These are phyloP conservation scores for Theonella swinhoei DNA, from an alignment of 37 sponge, comb jelly and placozoan genomes.

Conservation along the genomic window DNA sequence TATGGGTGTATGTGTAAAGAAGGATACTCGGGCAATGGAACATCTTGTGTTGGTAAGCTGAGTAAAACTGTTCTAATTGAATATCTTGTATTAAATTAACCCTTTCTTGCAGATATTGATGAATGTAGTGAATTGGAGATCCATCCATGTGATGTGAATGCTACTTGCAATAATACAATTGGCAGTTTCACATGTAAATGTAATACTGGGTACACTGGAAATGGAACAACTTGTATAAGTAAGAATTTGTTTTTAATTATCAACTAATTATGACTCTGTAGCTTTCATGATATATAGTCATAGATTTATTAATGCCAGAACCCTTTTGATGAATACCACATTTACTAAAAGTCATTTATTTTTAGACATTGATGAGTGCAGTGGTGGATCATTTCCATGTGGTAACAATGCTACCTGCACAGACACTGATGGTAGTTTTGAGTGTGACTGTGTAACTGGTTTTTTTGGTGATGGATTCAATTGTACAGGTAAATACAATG, in stretches of 20 bases:
- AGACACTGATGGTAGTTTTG: background rate
- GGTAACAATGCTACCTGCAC: background rate
- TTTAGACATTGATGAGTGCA: slow-evolving; percentile 5
- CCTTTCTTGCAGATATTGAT: slow-evolving; percentile 15
- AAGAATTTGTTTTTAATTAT: too few relatives aligned
- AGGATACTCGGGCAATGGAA: slow-evolving; percentile 8
- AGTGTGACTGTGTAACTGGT: background rate
- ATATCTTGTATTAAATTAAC: too few relatives aligned
- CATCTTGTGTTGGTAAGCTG: background rate
- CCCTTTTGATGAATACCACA: background rate
- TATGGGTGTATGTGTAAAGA: background rate
- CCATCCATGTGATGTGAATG: background rate
- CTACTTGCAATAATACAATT: slow-evolving; percentile 14
- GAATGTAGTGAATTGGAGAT: slow-evolving; percentile 18
- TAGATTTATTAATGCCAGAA: too few relatives aligned
- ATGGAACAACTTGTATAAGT: slow-evolving; percentile 24
- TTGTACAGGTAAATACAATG: slow-evolving; percentile 2
- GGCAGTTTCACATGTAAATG: slow-evolving; percentile 29
- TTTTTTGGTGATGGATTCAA: background rate
- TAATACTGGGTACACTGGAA: slow-evolving; percentile 6
- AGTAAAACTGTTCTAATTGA: background rate
- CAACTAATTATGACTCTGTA: too few relatives aligned
- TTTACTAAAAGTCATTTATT: too few relatives aligned
- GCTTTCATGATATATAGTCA: too few relatives aligned
- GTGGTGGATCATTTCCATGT: background rate